Percentiles rank a stretch among this genome's conserved stretches.
phyloP scores from a whole-genome alignment of 2,113 vertebrate genomes.

The Parus major region DNA sequence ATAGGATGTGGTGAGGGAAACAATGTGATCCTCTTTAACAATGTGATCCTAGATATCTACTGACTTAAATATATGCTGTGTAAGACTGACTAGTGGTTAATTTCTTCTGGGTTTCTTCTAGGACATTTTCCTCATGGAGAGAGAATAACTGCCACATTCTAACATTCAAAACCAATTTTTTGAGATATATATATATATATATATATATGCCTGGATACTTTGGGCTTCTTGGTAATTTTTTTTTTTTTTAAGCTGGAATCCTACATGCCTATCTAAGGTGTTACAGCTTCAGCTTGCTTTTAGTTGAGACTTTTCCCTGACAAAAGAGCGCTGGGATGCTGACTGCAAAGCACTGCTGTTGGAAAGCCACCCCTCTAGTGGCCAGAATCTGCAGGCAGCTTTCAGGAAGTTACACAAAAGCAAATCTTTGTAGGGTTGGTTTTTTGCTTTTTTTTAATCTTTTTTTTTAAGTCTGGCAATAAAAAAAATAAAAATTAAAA shows the following conservation, averaged over 20 bases:
- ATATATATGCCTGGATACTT: neutral
- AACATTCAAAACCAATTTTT: neutral
- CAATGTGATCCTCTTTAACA: neutral
- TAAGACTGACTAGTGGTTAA: neutral
- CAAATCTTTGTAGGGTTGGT: neutral
- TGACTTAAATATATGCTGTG: neutral
- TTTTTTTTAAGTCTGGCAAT: neutral
- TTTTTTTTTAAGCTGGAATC: neutral
- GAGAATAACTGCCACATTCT: neutral
- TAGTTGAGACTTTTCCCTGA: neutral
- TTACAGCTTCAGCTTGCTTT: neutral
- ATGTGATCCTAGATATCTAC: neutral
- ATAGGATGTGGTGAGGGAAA: neutral
- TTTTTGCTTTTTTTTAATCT: neutral
- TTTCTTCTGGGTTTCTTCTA: neutral
- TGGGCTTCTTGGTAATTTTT: neutral
- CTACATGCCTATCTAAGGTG: neutral
- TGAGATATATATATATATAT: too few relatives aligned
- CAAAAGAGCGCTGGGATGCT: neutral
- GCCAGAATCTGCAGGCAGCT: neutral
- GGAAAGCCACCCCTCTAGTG: constrained; percentile 59
- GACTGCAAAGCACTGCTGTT: neutral
- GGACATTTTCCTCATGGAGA: neutral
- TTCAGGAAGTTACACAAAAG: neutral
- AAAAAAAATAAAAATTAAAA: neutral